These are phyloP conservation scores for Arvicola amphibius DNA, from an alignment of 2,797 vertebrate species.

Conservation along the genomic window DNA sequence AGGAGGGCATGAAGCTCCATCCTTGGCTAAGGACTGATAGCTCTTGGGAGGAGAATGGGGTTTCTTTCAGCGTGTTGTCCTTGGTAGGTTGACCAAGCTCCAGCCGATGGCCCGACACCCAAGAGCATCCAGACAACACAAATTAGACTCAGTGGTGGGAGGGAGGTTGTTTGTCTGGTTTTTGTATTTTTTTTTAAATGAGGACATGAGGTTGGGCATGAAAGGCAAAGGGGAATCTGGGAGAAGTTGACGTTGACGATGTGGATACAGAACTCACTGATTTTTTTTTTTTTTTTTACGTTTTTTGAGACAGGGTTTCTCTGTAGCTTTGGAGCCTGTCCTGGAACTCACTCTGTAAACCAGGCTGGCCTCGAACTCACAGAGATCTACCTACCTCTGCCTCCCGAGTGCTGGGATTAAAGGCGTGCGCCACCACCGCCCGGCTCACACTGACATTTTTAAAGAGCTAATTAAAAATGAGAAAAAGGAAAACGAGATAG, in stretches of 20 bases:
- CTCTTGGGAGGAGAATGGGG: too few species aligned
- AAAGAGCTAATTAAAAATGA: neutral
- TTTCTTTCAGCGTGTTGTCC: neutral
- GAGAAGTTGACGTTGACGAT: neutral
- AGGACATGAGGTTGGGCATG: neutral
- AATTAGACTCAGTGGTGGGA: neutral
- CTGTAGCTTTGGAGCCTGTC: too few species aligned
- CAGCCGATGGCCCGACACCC: neutral
- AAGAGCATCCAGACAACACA: neutral
- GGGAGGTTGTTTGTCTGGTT: neutral
- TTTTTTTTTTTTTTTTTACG: too few species aligned
- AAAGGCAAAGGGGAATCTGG: neutral
- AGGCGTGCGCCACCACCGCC: too few species aligned
- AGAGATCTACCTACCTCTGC: too few species aligned
- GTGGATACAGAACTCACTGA: neutral
- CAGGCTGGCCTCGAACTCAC: too few species aligned
- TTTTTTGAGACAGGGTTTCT: too few species aligned
- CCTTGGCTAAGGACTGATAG: neutral
- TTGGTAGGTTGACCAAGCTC: neutral
- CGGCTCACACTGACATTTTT: neutral
- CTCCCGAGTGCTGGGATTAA: too few species aligned
- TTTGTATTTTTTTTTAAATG: neutral
- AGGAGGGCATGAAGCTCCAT: too few species aligned
- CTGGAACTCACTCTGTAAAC: too few species aligned
- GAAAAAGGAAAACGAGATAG: neutral